Evolutionary conservation across 2,888 invertebrate genomes (phyloP), one percentile per base, ranked within the genome.

Genomic region (Dryocosmus kuriphilus): DNA sequence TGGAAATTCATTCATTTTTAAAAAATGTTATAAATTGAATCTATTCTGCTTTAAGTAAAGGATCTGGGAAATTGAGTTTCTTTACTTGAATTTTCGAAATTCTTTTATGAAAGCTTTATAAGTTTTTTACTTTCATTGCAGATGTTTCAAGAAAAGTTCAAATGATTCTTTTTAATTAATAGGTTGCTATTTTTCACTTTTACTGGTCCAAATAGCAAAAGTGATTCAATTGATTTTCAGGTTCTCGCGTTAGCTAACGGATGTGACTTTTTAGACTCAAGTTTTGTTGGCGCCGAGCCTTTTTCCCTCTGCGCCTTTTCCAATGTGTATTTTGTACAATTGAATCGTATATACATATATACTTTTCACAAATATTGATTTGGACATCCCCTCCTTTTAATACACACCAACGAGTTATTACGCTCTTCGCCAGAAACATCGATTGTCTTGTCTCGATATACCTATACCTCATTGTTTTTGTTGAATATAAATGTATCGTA

Each of bases 51-150:
- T 46, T 46, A 46, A 35, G 1, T 19, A 46, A 46, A 19, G 19
- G 46, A 5, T 46, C 19, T 46, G 19, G n/a, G n/a, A 19, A 19
- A 51, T 7, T 30, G n/a, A 67, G 38, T 74, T 35, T 63, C 46
- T 74, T 71, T 35, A 75, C 65, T 77, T 55, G 41, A 77, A 27
- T 35, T n/a, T 14, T 67, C 55, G 73, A 16, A 55, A 77, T 51
- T 73, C 24, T 55, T 19, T 78, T 51, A 75, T 51, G 60, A 75
- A 75, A 63, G 74, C 61, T 75, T 67, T 75, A n/a, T n/a, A n/a
- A n/a, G n/a, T 77, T 51, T 77, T 75, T 79, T 80, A 76, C 79
- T 81, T 81, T 65, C 51, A 77, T 80, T 78, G 71, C 74, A 16
- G 1, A 5, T 41, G 16, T 41, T 16, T 41, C 5, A 41, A 19